phyloP scores from a whole-genome alignment of 2,797 vertebrate species.

The Agapornis canus region DNA sequence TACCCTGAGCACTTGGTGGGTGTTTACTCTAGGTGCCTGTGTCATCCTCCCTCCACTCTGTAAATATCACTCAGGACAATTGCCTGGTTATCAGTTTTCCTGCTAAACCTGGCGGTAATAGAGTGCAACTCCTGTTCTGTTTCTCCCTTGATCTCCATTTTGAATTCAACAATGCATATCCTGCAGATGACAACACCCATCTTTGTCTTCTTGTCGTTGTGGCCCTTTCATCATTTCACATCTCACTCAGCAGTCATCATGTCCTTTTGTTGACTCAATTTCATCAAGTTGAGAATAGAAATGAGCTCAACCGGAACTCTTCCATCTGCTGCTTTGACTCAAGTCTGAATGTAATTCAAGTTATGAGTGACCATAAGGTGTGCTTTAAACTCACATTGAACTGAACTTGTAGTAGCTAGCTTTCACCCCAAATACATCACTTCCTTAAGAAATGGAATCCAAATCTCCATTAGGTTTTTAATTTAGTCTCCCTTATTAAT shows the following conservation, averaged over 20 bases:
- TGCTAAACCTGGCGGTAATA: background rate
- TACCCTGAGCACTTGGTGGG: background rate
- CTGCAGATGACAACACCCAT: background rate
- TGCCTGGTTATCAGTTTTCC: background rate
- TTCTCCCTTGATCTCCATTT: background rate
- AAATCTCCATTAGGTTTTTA: background rate
- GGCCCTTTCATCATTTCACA: background rate
- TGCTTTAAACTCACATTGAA: background rate
- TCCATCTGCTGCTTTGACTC: background rate
- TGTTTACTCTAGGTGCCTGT: background rate
- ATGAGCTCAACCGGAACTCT: background rate
- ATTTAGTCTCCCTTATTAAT: background rate
- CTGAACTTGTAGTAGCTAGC: background rate
- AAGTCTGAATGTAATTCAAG: background rate
- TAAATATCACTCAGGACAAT: background rate
- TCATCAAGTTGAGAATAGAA: background rate
- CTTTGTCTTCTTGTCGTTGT: background rate
- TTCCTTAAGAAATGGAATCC: background rate
- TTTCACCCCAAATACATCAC: background rate
- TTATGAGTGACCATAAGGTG: background rate
- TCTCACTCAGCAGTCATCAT: background rate
- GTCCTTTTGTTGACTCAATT: background rate
- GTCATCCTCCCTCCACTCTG: background rate
- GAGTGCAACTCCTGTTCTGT: background rate
- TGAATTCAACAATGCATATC: background rate